phyloP scores from a whole-genome alignment of 1,140 invertebrate genomes.

The Ips typographus region DNA sequence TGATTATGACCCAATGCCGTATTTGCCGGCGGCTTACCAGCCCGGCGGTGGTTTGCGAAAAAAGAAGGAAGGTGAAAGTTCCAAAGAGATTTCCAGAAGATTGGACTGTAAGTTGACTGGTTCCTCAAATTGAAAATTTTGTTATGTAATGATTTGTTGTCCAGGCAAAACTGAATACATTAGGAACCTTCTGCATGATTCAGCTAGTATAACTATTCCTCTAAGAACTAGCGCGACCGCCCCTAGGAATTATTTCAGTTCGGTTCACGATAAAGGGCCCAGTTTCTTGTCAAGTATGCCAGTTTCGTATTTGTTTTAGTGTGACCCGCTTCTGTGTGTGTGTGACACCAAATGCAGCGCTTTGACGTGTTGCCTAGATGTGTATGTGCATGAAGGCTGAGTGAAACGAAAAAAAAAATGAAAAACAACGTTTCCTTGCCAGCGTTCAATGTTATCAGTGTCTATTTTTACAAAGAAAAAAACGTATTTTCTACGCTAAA shows the following conservation, averaged over 20 bases:
- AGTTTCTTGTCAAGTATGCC: not conserved
- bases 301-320: no score
- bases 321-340: no score
- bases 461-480: not conserved
- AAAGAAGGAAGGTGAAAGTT: slow-evolving; percentile 47
- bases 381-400: no score
- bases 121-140: not conserved
- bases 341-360: no score
- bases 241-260: slow-evolving; percentile 49
- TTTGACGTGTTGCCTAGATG: not conserved
- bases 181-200: slow-evolving; percentile 50
- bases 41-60: slow-evolving; percentile 33
- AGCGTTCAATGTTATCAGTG: slow-evolving; percentile 1
- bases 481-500: not conserved
- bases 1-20: slow-evolving; percentile 39
- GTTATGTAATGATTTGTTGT: not conserved
- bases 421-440: no score
- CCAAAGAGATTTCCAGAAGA: slow-evolving; percentile 49
- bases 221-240: slow-evolving; percentile 43
- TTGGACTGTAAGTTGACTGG: slow-evolving; percentile 45
- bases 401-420: no score
- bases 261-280: slow-evolving; percentile 47
- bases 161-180: slow-evolving; percentile 52
- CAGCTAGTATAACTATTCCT: slow-evolving; percentile 51
- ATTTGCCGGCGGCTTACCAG: slow-evolving; percentile 36